Evolutionary conservation across 2,888 invertebrate genomes (phyloP).

Genomic region (Blera fallax): DNA sequence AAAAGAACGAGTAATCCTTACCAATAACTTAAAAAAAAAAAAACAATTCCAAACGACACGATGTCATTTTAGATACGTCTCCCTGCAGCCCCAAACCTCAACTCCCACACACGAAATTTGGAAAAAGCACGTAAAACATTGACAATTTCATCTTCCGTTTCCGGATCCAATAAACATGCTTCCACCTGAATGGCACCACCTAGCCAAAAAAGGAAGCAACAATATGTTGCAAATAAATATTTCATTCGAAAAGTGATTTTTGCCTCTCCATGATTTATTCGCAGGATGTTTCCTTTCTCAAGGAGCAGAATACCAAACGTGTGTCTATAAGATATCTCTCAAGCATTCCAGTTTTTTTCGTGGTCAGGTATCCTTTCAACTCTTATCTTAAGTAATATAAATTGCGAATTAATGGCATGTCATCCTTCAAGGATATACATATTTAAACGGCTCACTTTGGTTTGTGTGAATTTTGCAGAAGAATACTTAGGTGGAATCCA

Average conservation of each 20-base stretch:
- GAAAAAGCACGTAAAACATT: constrained; percentile 18
- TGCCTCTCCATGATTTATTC: constrained; percentile 13
- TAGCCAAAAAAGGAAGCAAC: neutral
- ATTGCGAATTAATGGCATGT: constrained; percentile 32
- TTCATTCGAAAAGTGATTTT: constrained; percentile 26
- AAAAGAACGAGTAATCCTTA: too few relatives aligned
- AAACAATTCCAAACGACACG: too few relatives aligned
- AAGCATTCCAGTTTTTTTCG: neutral
- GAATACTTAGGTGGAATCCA: neutral
- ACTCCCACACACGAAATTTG: neutral
- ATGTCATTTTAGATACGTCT: too few relatives aligned
- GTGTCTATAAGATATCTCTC: neutral
- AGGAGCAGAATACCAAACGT: too few relatives aligned
- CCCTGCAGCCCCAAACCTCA: too few relatives aligned
- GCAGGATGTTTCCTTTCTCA: neutral
- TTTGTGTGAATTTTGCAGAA: neutral
- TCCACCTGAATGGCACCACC: constrained; percentile 1
- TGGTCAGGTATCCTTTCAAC: constrained; percentile 8
- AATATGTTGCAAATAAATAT: constrained; percentile 22
- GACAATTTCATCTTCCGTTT: constrained; percentile 7
- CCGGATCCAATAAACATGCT: constrained; percentile 11
- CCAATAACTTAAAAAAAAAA: too few relatives aligned
- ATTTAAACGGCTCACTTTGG: constrained; percentile 16
- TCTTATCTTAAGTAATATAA: constrained; percentile 30
- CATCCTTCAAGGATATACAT: constrained; percentile 23